phyloP scores from a whole-genome alignment of 2,888 invertebrate genomes.

The Nephrotoma appendiculata region DNA sequence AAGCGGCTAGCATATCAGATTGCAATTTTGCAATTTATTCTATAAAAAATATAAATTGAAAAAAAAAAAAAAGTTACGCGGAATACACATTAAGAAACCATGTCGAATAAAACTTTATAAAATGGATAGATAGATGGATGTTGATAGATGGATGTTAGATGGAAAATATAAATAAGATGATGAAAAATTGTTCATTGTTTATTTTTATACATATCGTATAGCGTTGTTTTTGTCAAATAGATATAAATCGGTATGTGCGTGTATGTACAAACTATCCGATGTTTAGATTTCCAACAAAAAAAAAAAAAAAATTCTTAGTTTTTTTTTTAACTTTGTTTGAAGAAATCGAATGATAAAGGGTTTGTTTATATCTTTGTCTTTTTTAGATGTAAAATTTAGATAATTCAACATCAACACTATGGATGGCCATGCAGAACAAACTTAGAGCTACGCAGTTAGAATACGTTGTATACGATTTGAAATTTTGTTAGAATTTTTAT shows the following conservation, averaged over 20 bases:
- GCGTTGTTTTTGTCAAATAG: background rate
- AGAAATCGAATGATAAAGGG: background rate
- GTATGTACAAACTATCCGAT: background rate
- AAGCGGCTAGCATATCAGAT: no score
- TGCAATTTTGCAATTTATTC: no score
- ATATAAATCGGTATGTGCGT: background rate
- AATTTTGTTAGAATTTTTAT: background rate
- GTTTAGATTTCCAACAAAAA: background rate
- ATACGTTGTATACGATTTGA: background rate
- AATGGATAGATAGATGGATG: background rate
- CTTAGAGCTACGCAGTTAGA: background rate
- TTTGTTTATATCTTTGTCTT: background rate
- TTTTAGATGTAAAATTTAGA: background rate
- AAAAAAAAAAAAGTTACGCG: background rate
- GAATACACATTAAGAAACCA: background rate
- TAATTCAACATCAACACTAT: background rate
- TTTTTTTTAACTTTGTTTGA: background rate
- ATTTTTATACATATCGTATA: background rate
- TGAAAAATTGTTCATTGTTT: background rate
- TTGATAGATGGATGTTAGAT: background rate
- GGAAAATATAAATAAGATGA: background rate
- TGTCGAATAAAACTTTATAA: background rate
- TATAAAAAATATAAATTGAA: no score
- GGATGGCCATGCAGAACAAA: background rate
- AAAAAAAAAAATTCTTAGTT: background rate